Evolutionary conservation across 2,113 vertebrate species (phyloP), one percentile per base, ranked within the genome.

Genomic region (Saguinus midas): DNA sequence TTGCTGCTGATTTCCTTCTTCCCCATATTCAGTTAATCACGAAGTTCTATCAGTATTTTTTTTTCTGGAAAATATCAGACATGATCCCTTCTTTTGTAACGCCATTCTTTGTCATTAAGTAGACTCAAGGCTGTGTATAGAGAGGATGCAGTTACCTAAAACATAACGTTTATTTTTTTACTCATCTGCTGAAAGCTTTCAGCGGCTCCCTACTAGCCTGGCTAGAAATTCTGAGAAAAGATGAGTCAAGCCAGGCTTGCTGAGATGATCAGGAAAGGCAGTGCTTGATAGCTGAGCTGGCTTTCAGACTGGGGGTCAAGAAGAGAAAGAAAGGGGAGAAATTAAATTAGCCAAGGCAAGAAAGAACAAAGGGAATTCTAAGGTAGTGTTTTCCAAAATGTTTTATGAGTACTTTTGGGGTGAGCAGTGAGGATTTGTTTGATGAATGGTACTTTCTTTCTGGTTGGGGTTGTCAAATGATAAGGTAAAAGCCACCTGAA

Each of bases 1-100:
- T 89, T 90, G 86, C 83, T 90, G 12, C 93, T 94, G 76, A 84
- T 96, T 95, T 98, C 70, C 68, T 81, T 96, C 95, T 73, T 96
- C 68, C 66, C 40, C 9, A 0, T 95, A 20, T 93, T 95, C 73
- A 66, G 80, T 97, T 96, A 93, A 93, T 95, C 90, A 50, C 78
- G 57, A 95, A 93, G 23, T 87, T 96, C 57, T 90, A 43, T 80
- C 82, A 80, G 64, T 50, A 64, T 75, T 73, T 94, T 89, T 89
- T 75, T 58, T 43, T 40, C 72, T 32, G 21, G 57, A 91, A 93
- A 84, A 85, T 92, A 95, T 87, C 80, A 93, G 81, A 61, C n/a
- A 78, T 78, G 45, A 45, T 55, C 64, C 57, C 84, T 84, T 88
- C 61, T 96, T 96, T 96, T 82, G 95, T 95, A 89, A 85, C 70